Evolutionary conservation across 2,888 invertebrate species (phyloP), one percentile per base, ranked within the genome.

Genomic region (Watsonalla binaria): DNA sequence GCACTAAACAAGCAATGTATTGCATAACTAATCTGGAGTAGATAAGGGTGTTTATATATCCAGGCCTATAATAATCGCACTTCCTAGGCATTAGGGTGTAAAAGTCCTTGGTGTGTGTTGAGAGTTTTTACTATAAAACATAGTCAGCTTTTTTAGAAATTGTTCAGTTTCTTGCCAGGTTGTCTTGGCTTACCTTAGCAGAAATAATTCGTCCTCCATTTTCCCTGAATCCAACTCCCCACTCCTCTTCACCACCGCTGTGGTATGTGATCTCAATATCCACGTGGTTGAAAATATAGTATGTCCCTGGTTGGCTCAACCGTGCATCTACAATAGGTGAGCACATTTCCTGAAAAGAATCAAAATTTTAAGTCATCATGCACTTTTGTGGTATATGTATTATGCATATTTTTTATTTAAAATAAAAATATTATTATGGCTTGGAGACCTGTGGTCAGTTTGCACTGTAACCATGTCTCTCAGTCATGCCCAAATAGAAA

Each of bases 281-380:
- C 46, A 99, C 97, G 85, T 99, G 99, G 91, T 99, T 99, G 89
- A 98, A 99, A 49, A 99, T 91, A 82, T 97, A 99, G 82, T 96
- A 98, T 0, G 95, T 94, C 65, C 96, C 95, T 1, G 93, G 90
- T 66, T 92, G 92, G 62, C 90, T 92, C 64, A 93, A 93, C 24
- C 85, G 81, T 0, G 90, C 91, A 74, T 93, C 92, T 9, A 93
- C 92, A 48, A 88, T 86, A 2, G 90, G 87, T 8, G 92, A 85
- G 62, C 93, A 93, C n/a, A 92, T 92, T 58, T 93, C 92, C 89
- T 89, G 55, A 14, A 65, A 24, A 24, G 24, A 24, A 24, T 4
- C 24, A 24, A 24, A 24, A 24, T 24, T 1, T 24, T 24, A 24
- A 24, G 24, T 24, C 24, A 24, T 24, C 24, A 24, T 24, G 24